Evolutionary conservation across 2,113 vertebrate genomes (phyloP), one percentile per base, ranked within the genome.

Genomic region (Anguilla japonica): DNA sequence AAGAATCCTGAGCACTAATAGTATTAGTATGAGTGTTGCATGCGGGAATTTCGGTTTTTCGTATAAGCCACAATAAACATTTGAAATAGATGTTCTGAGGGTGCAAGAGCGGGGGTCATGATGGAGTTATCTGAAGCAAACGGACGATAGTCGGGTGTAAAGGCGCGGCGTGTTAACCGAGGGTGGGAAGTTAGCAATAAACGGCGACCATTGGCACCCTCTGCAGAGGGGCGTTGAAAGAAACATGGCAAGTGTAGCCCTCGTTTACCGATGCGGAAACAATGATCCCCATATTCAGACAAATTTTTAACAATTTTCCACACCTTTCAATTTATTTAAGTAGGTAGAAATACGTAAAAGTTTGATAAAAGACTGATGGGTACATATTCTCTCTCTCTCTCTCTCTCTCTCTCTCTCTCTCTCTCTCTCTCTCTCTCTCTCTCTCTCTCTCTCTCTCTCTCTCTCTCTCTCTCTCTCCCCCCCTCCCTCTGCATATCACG

Each of bases 361-460:
- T 22, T 67, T 67, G 18, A 67, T 26, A 67, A 67, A 67, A 22
- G 22, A 67, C 60, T 67, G 26, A 2, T 67, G 3, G 0, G 3
- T 67, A 53, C 50, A 53, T 53, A 53, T 53, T 46, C 11, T 60
- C 56, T 3, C 57, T 67, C 20, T 18, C 41, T 18, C 41, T 18
- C 15, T 18, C 81, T 5, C 81, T 5, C 56, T 78, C 63, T 50
- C 81, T 82, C 80, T 57, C 71, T 82, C 56, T 50, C 18, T 20
- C 34, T 85, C 86, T 82, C 71, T 22, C 41, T 41, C 79, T 67
- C 11, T 26, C 81, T 50, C 75, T 22, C 79, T 67, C 81, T 60
- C 75, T 78, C 63, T 50, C 81, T 82, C 80, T 57, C 71, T 82
- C 56, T 50, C 18, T 20, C 34, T 85, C 86, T 82, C 71, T 22